These are phyloP conservation scores for Parambassis ranga DNA, from an alignment of 2,797 vertebrate species.

Conservation along the genomic window DNA sequence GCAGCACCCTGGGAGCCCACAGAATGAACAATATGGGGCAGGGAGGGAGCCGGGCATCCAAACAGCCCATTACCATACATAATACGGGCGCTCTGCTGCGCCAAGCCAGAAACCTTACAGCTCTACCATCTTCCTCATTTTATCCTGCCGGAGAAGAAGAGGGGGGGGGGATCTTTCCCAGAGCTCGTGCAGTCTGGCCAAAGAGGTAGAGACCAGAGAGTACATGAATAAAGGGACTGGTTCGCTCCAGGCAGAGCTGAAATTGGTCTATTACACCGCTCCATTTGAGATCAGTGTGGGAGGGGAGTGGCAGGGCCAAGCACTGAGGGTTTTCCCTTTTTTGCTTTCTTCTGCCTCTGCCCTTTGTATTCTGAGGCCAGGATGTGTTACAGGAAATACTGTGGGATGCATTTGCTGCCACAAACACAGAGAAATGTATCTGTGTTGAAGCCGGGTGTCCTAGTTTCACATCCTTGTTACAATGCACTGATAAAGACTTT, in stretches of 20 bases:
- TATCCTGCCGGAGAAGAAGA: constrained; percentile 26
- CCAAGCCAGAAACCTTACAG: constrained; percentile 21
- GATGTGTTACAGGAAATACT: neutral
- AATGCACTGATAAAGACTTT: neutral
- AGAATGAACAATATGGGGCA: constrained; percentile 38
- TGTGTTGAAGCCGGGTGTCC: neutral
- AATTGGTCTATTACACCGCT: constrained; percentile 76
- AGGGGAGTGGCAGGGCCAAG: constrained; percentile 51
- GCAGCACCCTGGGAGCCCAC: constrained; percentile 20
- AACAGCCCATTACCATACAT: constrained; percentile 64
- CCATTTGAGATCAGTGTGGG: constrained; percentile 63
- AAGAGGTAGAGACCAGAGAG: constrained; percentile 55
- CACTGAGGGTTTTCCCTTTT: constrained; percentile 23
- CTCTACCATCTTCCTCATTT: constrained; percentile 53
- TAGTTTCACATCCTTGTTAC: neutral
- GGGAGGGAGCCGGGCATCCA: constrained; percentile 36
- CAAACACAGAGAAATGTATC: neutral
- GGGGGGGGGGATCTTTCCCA: constrained; percentile 1
- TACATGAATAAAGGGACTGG: constrained; percentile 64
- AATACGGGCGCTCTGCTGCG: constrained; percentile 42
- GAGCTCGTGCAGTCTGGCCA: constrained; percentile 50
- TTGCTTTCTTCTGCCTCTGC: constrained; percentile 26
- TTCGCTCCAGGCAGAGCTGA: constrained; percentile 69
- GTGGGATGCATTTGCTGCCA: neutral
- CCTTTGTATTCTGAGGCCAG: neutral